Conservation (phyloP, 2,113 vertebrate species). For the Onychostruthus taczanowskii region DNA sequence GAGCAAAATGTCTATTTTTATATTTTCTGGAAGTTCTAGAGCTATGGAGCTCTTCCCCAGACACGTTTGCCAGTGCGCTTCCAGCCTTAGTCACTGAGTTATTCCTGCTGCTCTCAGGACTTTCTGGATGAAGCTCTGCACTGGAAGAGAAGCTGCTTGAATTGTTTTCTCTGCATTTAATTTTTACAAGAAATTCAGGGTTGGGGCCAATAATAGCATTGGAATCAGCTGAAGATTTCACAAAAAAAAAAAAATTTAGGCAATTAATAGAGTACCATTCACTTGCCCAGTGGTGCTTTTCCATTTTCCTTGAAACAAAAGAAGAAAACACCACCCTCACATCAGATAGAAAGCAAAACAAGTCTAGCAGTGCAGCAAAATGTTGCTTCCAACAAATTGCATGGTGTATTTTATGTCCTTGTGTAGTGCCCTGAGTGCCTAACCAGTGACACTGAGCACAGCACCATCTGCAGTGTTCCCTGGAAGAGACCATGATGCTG, state of each 20-base stretch:
- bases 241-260: neutral
- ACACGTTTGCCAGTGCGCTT: neutral
- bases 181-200: neutral
- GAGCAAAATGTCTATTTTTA: neutral
- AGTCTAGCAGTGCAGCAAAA: neutral
- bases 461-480: neutral
- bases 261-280: neutral
- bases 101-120: neutral
- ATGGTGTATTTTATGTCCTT: neutral
- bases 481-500: neutral
- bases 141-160: neutral
- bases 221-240: neutral
- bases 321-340: neutral
- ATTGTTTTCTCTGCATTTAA: neutral
- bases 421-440: neutral
- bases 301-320: neutral
- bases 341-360: neutral
- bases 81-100: neutral
- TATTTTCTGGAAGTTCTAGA: accelerated
- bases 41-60: neutral
- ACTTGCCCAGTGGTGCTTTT: neutral
- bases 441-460: neutral
- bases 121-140: neutral
- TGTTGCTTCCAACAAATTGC: neutral
- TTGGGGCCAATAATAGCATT: neutral